phyloP scores from a whole-genome alignment of 2,888 invertebrate species.

The Rhagonycha lutea region DNA sequence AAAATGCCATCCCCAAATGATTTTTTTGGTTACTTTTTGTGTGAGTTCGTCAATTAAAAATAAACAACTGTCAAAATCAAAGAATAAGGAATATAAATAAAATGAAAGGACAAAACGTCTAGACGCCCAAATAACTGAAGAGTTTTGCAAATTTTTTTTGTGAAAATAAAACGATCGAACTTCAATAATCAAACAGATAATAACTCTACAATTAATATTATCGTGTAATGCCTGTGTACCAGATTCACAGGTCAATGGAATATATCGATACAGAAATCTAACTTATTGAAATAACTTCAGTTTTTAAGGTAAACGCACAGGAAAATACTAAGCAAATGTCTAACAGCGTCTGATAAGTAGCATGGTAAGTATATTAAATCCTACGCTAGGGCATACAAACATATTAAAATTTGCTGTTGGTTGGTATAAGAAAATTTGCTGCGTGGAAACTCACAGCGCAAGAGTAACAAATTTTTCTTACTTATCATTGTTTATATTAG shows the following conservation, averaged over 20 bases:
- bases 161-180: background rate
- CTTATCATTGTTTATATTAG: background rate
- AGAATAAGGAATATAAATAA: background rate
- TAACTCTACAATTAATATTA: too few relatives aligned
- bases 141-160: too few relatives aligned
- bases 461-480: background rate
- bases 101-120: too few relatives aligned
- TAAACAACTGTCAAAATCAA: background rate
- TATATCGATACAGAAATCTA: background rate
- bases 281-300: background rate
- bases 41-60: background rate
- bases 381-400: too few relatives aligned
- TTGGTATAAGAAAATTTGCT: background rate
- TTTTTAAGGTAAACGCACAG: background rate
- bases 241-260: background rate
- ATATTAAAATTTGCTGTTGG: too few relatives aligned
- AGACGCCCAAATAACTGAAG: background rate
- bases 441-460: background rate
- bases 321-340: too few relatives aligned
- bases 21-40: background rate
- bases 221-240: background rate
- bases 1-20: background rate
- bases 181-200: background rate
- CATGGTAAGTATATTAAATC: background rate
- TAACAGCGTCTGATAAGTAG: background rate